Evolutionary conservation across 2,888 invertebrate genomes (phyloP).

Genomic region (Azorinus chamasolen): DNA sequence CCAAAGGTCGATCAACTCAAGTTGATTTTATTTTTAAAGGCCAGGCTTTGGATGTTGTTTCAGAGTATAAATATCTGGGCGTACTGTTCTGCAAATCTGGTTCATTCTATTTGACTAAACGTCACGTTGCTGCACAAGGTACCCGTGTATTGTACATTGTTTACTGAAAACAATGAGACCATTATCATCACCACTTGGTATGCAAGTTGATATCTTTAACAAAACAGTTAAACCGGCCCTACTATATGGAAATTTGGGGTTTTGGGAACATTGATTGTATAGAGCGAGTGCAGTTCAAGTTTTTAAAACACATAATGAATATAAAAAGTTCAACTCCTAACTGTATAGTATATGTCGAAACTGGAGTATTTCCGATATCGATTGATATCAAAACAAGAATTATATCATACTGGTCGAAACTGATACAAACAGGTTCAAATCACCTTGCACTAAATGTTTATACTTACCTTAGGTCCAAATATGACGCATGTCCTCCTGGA

Average conservation of each 20-base stretch:
- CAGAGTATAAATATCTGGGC: constrained; percentile 28
- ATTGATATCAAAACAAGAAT: constrained; percentile 11
- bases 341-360: constrained; percentile 14
- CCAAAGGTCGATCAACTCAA: background rate
- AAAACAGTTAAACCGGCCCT: constrained; percentile 16
- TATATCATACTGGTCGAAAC: constrained; percentile 2
- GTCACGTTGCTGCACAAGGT: no score
- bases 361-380: constrained; percentile 13
- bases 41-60: constrained; percentile 2
- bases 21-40: constrained; percentile 1
- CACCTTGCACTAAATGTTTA: background rate
- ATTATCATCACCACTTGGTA: constrained; percentile 1
- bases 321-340: constrained; percentile 19
- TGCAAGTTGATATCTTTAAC: constrained; percentile 16
- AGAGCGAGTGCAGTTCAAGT: constrained; percentile 26
- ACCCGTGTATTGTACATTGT: constrained; percentile 18
- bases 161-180: constrained; percentile 10
- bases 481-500: background rate
- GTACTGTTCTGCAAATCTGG: constrained; percentile 8
- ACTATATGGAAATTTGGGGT: constrained; percentile 25
- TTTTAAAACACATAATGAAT: constrained; percentile 12
- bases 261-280: constrained; percentile 7
- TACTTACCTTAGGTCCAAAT: background rate
- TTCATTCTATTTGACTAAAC: constrained; percentile 2
- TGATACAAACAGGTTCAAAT: background rate